Evolutionary conservation across 2,113 vertebrate species (phyloP).

Genomic region (Aix galericulata): DNA sequence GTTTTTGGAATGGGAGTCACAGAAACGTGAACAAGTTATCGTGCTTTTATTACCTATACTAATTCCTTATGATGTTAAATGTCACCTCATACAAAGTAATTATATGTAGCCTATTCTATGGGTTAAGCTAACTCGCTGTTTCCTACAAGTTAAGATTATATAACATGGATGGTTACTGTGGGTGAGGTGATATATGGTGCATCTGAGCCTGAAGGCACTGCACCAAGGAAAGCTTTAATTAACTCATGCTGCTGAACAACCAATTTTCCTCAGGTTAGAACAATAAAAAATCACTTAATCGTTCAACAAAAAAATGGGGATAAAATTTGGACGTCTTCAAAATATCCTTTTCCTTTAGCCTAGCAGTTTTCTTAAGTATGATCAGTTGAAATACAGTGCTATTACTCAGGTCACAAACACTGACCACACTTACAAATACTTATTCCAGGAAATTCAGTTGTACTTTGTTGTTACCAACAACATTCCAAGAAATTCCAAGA

Average conservation of each 20-base stretch:
- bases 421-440: neutral
- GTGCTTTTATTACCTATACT: neutral
- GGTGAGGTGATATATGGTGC: neutral
- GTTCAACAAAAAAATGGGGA: neutral
- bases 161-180: rapidly evolving
- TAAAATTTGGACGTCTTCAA: slow-evolving; percentile 20
- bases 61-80: neutral
- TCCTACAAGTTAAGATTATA: neutral
- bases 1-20: neutral
- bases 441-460: neutral
- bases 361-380: neutral
- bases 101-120: neutral
- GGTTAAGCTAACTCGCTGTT: neutral
- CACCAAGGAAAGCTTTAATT: neutral
- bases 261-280: neutral
- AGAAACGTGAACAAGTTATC: neutral
- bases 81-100: neutral
- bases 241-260: neutral
- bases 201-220: neutral
- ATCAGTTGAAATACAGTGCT: neutral
- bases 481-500: neutral
- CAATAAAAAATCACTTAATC: neutral
- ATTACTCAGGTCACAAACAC: neutral
- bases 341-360: neutral
- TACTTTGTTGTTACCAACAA: neutral